Evolutionary conservation across 1,140 invertebrate genomes (phyloP).

Genomic region (Lysiphlebus fabarum): DNA sequence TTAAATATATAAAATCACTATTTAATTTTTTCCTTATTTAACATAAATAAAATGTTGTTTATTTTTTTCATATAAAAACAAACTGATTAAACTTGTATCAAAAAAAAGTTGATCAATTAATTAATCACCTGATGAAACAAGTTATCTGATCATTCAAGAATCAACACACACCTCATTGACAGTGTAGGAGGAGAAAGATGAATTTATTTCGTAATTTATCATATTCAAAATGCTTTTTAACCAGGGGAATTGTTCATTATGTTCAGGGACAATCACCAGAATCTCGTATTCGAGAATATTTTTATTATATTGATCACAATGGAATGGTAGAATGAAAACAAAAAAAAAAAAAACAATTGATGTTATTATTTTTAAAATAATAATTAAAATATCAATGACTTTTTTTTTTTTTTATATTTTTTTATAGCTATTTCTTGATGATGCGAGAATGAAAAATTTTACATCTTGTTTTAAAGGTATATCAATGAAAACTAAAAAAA

Average conservation of each 20-base stretch:
- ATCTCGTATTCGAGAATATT: constrained; percentile 87
- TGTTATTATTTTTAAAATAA: neutral
- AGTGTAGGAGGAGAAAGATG: neutral
- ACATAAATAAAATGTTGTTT: too few species aligned
- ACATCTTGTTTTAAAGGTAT: constrained; percentile 94
- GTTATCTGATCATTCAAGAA: too few species aligned
- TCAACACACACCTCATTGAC: too few species aligned
- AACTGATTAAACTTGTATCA: too few species aligned
- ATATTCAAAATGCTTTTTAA: neutral
- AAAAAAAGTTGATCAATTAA: too few species aligned
- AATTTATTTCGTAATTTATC: constrained; percentile 14
- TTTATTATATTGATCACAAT: constrained; percentile 97
- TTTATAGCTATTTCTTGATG: constrained; percentile 90
- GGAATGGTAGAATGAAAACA: constrained; percentile 83
- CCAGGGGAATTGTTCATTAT: constrained; percentile 55
- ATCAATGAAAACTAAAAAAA: constrained; percentile 16
- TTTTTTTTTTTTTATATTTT: constrained; percentile 16
- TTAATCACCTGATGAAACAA: too few species aligned
- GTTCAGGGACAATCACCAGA: constrained; percentile 85
- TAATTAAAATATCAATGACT: constrained; percentile 12
- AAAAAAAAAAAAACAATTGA: constrained; percentile 8
- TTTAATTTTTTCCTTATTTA: too few species aligned
- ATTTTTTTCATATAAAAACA: too few species aligned
- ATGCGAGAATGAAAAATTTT: constrained; percentile 95
- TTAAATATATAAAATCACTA: too few species aligned